phyloP scores from a whole-genome alignment of 2,888 invertebrate genomes.

The Hedychridium roseum region DNA sequence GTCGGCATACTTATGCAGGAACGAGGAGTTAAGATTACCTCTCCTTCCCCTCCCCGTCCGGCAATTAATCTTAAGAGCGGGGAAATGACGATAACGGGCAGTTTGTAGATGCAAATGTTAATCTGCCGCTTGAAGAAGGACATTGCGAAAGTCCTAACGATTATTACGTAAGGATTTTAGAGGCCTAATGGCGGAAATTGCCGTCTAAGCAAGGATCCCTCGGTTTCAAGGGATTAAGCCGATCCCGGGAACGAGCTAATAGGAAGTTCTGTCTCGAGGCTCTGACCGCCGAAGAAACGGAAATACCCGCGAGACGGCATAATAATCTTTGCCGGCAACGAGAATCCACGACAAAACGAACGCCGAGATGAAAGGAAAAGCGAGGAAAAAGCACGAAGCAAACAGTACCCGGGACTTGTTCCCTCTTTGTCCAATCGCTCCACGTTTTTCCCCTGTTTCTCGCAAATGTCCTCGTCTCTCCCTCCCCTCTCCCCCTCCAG shows the following conservation, averaged over 20 bases:
- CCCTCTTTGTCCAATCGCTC: constrained; percentile 1
- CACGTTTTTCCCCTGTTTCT: constrained; percentile 2
- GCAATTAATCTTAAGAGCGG: too few species aligned
- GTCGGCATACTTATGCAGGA: too few species aligned
- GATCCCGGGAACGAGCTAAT: constrained; percentile 8
- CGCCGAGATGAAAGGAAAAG: background rate
- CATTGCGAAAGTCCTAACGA: too few species aligned
- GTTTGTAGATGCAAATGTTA: too few species aligned
- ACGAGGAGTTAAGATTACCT: too few species aligned
- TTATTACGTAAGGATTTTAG: too few species aligned
- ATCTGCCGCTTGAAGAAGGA: too few species aligned
- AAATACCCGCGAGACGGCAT: constrained; percentile 23
- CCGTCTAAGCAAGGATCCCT: constrained; percentile 12
- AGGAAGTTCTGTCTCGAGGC: background rate
- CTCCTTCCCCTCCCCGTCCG: too few species aligned
- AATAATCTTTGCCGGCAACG: constrained; percentile 21
- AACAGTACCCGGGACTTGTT: background rate
- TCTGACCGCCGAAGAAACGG: constrained; percentile 2
- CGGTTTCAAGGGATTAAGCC: constrained; percentile 14
- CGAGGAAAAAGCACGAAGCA: too few species aligned
- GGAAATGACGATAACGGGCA: too few species aligned
- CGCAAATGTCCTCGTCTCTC: background rate
- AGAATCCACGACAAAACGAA: constrained; percentile 12
- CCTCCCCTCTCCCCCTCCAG: background rate
- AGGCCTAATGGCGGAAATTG: too few species aligned